phyloP scores from a whole-genome alignment of 2,113 vertebrate genomes.

The Bujurquina vittata region DNA sequence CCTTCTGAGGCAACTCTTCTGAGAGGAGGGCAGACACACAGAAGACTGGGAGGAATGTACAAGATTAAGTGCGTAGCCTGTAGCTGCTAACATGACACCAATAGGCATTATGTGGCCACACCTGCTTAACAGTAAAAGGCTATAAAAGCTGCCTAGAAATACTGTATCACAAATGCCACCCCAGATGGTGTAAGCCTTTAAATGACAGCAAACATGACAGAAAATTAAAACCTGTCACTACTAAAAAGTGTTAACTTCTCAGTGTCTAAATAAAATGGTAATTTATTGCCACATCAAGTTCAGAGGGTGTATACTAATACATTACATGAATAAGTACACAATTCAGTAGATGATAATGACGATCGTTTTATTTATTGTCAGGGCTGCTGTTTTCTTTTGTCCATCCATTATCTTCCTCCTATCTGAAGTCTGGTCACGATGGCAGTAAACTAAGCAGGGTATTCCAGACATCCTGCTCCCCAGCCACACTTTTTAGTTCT shows the following conservation, averaged over 20 bases:
- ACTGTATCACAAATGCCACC: constrained; percentile 5
- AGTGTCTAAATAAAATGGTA: constrained; percentile 5
- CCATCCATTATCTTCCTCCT: not conserved
- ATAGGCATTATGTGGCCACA: not conserved
- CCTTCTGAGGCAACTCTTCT: not conserved
- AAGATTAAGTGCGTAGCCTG: constrained; percentile 9
- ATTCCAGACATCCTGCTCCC: not conserved
- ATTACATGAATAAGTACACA: not conserved
- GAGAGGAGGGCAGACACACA: not conserved
- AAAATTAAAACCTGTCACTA: constrained; percentile 22
- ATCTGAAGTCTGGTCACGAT: not conserved
- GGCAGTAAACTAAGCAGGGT: not conserved
- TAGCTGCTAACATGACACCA: constrained; percentile 8
- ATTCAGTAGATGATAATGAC: not conserved
- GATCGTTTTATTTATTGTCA: not conserved
- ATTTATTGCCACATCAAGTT: constrained; percentile 4
- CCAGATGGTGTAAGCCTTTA: constrained; percentile 23
- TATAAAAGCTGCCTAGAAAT: constrained; percentile 30
- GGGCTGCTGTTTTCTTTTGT: not conserved
- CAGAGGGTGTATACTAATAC: not conserved
- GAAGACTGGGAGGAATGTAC: not conserved
- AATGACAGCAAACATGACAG: constrained; percentile 7
- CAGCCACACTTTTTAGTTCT: not conserved
- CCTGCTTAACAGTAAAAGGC: constrained; percentile 25
- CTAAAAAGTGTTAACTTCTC: not conserved